Evolutionary conservation across 2,888 invertebrate species (phyloP), one percentile per base, ranked within the genome.

Genomic region (Ectemnius cavifrons): DNA sequence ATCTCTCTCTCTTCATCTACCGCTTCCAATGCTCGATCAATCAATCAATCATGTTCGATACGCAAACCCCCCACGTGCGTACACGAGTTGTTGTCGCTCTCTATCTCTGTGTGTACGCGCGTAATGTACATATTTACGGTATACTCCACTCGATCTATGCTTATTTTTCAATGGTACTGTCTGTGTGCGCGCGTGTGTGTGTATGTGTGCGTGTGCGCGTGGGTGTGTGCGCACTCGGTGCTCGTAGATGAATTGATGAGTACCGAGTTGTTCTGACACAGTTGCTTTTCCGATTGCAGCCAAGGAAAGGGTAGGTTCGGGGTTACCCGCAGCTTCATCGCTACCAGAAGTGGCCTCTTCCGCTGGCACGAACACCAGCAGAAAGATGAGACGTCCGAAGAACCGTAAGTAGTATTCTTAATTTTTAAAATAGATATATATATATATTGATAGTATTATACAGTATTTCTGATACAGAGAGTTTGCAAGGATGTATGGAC

Each of bases 291-390:
- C 91, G 89, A 92, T 94, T 94, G 86, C 95, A 97, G 97, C 91
- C 95, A 96, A 94, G 97, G 96, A 80, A 96, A 95, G 91, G 95
- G 96, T 91, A 96, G 97, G 93, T 97, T 97, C 91, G 96, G 95
- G 84, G 95, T 96, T 76, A 94, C 95, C 62, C 92, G 96, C 80
- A 96, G 97, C 6, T 98, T 97, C 92, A 95, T 98, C 84, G 97
- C 97, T 0, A 98, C 98, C 0, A 93, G 97, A 84, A 97, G 97
- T 88, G 98, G 98, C 52, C 93, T 98, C 0, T 93, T 97, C 58
- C 94, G 97, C 85, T 97, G 97, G 97, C 95, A 95, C 46, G 97
- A 97, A 89, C 95, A 95, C 86, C 92, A 92, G 59, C 92, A 92
- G 75, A 91, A 90, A 63, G 89, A 92, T 4, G 92, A 94, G 0